Conservation (phyloP, 1,140 invertebrate genomes). For the Eubasilissa regina region DNA sequence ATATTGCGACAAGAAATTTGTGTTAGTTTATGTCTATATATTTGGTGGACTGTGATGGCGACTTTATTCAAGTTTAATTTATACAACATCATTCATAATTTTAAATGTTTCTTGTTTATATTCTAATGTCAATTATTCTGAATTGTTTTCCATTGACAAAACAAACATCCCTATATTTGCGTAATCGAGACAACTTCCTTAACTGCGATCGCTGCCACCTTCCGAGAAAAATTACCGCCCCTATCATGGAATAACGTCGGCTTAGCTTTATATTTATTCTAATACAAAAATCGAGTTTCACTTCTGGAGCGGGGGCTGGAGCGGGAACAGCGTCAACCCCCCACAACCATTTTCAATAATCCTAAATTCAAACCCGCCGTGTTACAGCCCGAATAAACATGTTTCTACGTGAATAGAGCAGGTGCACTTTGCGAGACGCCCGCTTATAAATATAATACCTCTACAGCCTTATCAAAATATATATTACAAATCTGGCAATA, state of each 20-base stretch:
- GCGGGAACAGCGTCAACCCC: constrained; percentile 8
- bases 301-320: constrained; percentile 19
- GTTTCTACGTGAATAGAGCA: constrained; percentile 34
- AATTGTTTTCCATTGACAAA: too few species aligned
- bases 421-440: constrained; percentile 43
- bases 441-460: constrained; percentile 46
- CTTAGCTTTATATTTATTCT: constrained; percentile 46
- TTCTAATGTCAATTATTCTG: too few species aligned
- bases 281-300: constrained; percentile 41
- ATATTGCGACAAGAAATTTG: too few species aligned
- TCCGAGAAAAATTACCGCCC: constrained; percentile 35
- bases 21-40: too few species aligned
- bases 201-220: constrained; percentile 16
- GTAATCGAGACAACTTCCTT: constrained; percentile 36
- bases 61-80: too few species aligned
- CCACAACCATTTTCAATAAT: constrained; percentile 50
- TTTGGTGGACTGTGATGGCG: too few species aligned
- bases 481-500: too few species aligned
- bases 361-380: constrained; percentile 53
- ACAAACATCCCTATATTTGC: constrained; percentile 23
- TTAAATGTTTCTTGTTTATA: too few species aligned
- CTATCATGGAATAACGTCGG: constrained; percentile 35
- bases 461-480: constrained; percentile 67
- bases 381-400: constrained; percentile 49
- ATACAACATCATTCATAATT: too few species aligned